A percentile compares a stretch with the other conserved stretches of the same genome.
Conservation (phyloP, 1,140 invertebrate genomes). For the Scaptodrosophila lebanonensis region DNA sequence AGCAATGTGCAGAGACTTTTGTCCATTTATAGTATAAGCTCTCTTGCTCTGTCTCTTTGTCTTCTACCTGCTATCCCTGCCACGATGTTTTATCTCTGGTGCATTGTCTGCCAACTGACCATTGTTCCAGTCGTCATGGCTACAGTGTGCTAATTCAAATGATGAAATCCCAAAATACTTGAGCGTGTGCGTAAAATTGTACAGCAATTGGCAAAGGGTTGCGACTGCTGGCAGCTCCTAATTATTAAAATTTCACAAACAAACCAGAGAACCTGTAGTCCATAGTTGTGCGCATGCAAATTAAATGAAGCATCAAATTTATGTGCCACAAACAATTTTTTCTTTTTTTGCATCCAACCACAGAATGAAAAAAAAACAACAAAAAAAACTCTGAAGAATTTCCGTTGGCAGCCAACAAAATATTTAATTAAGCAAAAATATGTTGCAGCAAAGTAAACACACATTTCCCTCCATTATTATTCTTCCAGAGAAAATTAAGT, state of each 20-base stretch:
- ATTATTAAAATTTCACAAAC: slow-evolving; percentile 44
- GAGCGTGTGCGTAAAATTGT: not conserved
- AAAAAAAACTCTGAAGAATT: slow-evolving; percentile 17
- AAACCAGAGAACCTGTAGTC: not conserved
- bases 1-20: slow-evolving; percentile 72
- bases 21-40: slow-evolving; percentile 61
- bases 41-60: slow-evolving; percentile 45
- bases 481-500: not conserved
- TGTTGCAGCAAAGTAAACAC: slow-evolving; percentile 50
- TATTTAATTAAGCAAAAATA: slow-evolving; percentile 74
- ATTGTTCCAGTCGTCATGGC: slow-evolving; percentile 39
- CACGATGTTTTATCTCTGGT: slow-evolving; percentile 55
- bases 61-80: slow-evolving; percentile 18
- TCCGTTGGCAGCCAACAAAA: slow-evolving; percentile 43
- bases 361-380: slow-evolving; percentile 13
- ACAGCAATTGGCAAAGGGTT: slow-evolving; percentile 20
- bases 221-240: not conserved
- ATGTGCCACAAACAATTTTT: no score
- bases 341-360: slow-evolving; percentile 2
- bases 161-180: slow-evolving; percentile 50
- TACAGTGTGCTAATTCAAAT: slow-evolving; percentile 65
- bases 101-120: slow-evolving; percentile 50
- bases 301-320: no score
- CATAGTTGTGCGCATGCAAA: no score
- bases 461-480: slow-evolving; percentile 6